A percentile compares a stretch with the other conserved stretches of the same genome.
phyloP scores from a whole-genome alignment of 2,888 invertebrate species.

The Petrolisthes cinctipes region DNA sequence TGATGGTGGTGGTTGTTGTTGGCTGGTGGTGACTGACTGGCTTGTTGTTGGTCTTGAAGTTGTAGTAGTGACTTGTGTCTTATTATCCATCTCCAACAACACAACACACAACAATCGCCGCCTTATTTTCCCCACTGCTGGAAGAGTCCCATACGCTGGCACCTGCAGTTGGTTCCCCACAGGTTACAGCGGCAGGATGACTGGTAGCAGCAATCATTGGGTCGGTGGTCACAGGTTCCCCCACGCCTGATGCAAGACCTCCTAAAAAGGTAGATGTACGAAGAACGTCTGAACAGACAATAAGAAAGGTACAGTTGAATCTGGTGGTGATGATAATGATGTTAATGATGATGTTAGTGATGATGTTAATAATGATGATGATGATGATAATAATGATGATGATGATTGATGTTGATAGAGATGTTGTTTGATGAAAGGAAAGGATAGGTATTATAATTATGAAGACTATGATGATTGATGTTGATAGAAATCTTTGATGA shows the following conservation, averaged over 20 bases:
- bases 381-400: too few species aligned
- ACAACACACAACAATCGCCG: background rate
- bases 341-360: too few species aligned
- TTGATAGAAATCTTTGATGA: too few species aligned
- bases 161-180: conserved; percentile 90
- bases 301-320: conserved; percentile 44
- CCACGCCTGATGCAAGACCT: conserved; percentile 80
- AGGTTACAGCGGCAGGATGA: conserved; percentile 89
- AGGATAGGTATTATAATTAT: too few species aligned
- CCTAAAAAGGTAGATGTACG: conserved; percentile 60
- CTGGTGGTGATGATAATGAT: conserved; percentile 37
- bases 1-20: too few species aligned
- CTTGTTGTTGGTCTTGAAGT: background rate
- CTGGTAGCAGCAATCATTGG: conserved; percentile 87
- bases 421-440: too few species aligned
- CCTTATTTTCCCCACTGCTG: conserved; percentile 65
- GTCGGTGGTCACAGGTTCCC: conserved; percentile 86
- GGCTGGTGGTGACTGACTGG: too few species aligned
- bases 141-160: conserved; percentile 89
- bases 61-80: background rate
- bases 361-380: too few species aligned
- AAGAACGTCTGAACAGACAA: conserved; percentile 61
- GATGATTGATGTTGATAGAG: too few species aligned
- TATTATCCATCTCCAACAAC: background rate
- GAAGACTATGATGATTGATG: too few species aligned